These are phyloP conservation scores for Meles meles DNA, from an alignment of 2,113 vertebrate genomes.

Conservation along the genomic window DNA sequence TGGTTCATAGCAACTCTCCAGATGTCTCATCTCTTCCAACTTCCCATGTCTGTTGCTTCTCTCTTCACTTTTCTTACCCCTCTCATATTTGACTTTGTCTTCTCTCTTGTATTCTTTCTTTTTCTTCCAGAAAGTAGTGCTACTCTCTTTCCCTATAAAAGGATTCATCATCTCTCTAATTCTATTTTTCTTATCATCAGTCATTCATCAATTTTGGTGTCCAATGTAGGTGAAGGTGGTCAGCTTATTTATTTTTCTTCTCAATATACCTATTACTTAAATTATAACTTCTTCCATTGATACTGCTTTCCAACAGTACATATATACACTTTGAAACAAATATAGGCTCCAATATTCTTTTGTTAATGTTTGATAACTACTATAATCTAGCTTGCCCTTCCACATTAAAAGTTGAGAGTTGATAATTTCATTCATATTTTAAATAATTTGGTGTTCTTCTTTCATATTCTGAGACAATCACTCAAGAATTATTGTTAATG, in stretches of 20 bases:
- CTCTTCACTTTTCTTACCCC: not conserved
- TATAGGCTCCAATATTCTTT: not conserved
- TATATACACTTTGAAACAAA: not conserved
- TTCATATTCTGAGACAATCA: not conserved
- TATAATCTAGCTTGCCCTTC: not conserved
- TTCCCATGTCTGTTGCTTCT: not conserved
- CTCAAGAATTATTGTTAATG: not conserved
- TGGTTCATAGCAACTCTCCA: not conserved
- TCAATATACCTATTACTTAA: not conserved
- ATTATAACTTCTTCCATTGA: not conserved
- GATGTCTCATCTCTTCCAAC: not conserved
- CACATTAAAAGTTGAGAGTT: not conserved
- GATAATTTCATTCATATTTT: not conserved
- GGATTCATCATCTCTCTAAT: not conserved
- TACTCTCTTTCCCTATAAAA: not conserved
- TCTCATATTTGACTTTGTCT: not conserved
- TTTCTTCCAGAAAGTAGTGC: not conserved
- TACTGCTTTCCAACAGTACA: not conserved
- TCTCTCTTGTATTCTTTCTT: not conserved
- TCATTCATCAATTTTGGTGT: not conserved
- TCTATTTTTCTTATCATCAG: not conserved
- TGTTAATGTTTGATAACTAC: not conserved
- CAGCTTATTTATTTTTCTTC: not conserved
- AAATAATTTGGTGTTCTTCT: not conserved
- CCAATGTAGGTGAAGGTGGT: not conserved